Conservation (phyloP, 1,140 invertebrate species). For the Drosophila arizonae region DNA sequence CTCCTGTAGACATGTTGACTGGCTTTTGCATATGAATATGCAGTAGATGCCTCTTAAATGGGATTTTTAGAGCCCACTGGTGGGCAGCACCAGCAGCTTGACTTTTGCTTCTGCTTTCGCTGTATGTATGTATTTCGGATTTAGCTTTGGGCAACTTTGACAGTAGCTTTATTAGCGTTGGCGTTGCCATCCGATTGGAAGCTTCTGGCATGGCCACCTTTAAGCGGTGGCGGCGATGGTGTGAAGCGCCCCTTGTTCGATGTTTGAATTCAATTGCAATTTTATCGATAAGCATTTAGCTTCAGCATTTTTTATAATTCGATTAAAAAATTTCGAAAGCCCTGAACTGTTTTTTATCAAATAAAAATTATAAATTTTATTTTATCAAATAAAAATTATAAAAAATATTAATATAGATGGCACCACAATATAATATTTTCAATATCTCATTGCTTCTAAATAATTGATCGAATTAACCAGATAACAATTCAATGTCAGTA, state of each 20-base stretch:
- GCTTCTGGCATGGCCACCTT: slow-evolving; percentile 16
- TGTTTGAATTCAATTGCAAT: neutral
- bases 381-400: neutral
- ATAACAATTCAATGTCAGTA: no score
- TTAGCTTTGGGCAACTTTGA: slow-evolving; percentile 37
- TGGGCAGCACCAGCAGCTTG: slow-evolving; percentile 26
- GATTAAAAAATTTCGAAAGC: neutral
- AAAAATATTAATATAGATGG: neutral
- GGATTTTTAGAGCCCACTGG: slow-evolving; percentile 25
- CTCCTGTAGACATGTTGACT: slow-evolving; percentile 40
- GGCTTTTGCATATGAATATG: slow-evolving; percentile 6
- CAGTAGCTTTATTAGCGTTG: slow-evolving; percentile 25
- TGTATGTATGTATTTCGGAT: slow-evolving; percentile 44
- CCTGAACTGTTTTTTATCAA: neutral
- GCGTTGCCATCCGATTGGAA: slow-evolving; percentile 26
- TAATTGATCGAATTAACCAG: no score
- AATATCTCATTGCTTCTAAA: neutral
- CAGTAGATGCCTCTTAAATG: slow-evolving; percentile 7
- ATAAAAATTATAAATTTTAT: neutral
- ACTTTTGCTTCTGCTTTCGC: slow-evolving; percentile 15
- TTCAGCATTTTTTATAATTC: neutral
- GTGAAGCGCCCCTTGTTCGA: neutral
- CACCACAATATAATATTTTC: neutral
- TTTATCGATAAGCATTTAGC: neutral
- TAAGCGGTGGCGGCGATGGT: neutral